Percentiles rank a stretch among this genome's conserved stretches.
Conservation (phyloP, 2,113 vertebrate species). For the Podarcis cretensis region DNA sequence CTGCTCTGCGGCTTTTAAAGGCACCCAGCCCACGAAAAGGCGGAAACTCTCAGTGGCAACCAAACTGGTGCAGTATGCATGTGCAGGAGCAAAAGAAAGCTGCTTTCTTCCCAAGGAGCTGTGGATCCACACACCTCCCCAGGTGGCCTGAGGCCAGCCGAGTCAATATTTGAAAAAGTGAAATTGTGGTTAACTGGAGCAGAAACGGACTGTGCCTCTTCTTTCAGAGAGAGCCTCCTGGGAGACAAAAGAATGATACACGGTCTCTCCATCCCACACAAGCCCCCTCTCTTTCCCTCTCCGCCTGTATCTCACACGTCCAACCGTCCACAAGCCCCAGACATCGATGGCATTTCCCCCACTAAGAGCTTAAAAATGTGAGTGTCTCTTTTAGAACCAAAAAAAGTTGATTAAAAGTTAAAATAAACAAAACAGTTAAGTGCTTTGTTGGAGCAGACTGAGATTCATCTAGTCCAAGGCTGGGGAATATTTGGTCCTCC, state of each 20-base stretch:
- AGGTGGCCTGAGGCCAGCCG: not conserved
- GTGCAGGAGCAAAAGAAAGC: not conserved
- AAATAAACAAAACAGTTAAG: too few relatives aligned
- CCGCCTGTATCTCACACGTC: not conserved
- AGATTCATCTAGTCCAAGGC: not conserved
- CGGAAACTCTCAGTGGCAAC: not conserved
- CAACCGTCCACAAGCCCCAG: not conserved
- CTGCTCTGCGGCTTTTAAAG: too few relatives aligned
- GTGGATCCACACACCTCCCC: not conserved
- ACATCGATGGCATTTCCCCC: not conserved
- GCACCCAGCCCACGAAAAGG: too few relatives aligned
- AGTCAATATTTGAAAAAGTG: conserved; percentile 17
- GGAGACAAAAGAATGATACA: not conserved
- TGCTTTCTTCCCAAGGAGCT: not conserved
- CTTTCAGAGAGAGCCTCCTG: not conserved
- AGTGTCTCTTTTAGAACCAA: not conserved
- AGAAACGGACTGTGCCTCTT: not conserved
- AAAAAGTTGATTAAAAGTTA: not conserved
- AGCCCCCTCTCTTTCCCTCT: not conserved
- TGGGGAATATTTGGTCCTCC: too few relatives aligned
- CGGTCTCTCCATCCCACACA: not conserved
- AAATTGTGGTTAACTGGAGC: not conserved
- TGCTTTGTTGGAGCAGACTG: not conserved
- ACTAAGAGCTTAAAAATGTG: too few relatives aligned
- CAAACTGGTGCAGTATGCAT: not conserved